Base-by-base conservation (phyloP, 1,140 invertebrate species). In the Popillia japonica region DNA sequence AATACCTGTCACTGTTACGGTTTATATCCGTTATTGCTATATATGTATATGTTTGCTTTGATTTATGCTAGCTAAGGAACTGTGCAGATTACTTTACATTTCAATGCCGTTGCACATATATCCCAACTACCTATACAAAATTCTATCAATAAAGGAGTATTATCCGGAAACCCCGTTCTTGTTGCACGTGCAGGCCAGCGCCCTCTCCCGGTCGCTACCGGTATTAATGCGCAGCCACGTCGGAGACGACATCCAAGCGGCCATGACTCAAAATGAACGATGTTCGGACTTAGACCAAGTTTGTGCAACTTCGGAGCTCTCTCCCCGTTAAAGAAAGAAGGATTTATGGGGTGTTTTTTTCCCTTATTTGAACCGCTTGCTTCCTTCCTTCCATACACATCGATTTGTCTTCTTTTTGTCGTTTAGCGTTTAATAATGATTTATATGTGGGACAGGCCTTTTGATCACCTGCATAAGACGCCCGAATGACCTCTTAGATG, bases 181-280 rank as follows among this genome's bases (percentile, higher is more conserved):
- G 27, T 41, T 78, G 77, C 77, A 78, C 77, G 77, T 78, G 77
- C 68, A 42, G 77, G 22, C 40, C 61, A 64, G 68, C 61, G 78
- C 73, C 78, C 79, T 80, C 73, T 64, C 61, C n/a, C n/a, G n/a
- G n/a, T 64, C n/a, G 61, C 22, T 20, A 6, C 61, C 61, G 61
- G 80, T 79, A 85, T 85, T 85, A 85, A 85, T 86, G 84, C 83
- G 83, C 81, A 83, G 81, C 84, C 84, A 84, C 83, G 83, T 80
- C 81, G 80, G 78, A 80, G 82, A 81, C 83, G 83, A 83, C 80
- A 82, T 80, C 80, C 79, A 81, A 79, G 80, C 83, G 77, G 84
- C 83, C 84, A 85, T 86, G 80, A 82, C 83, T 86, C 84, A 86
- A 84, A 81, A 83, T 85, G 85, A 85, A 83, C 82, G 83, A 85